These are phyloP conservation scores for Lithophane leautieri DNA, from an alignment of 2,888 invertebrate species.

Conservation along the genomic window DNA sequence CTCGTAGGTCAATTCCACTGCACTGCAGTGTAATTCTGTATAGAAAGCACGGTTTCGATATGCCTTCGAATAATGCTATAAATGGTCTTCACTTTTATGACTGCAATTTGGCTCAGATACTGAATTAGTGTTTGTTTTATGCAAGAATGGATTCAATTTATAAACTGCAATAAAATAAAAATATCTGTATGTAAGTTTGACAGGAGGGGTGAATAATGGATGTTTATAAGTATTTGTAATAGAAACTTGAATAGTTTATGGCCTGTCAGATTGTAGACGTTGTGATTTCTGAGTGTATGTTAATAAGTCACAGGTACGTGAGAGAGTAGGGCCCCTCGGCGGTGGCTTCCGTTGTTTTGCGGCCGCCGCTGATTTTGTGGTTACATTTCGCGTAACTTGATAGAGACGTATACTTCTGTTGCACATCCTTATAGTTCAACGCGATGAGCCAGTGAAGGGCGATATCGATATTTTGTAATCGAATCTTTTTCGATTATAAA, in stretches of 20 bases:
- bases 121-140: slow-evolving; percentile 88
- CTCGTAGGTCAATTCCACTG: slow-evolving; percentile 67
- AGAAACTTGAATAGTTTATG: slow-evolving; percentile 58
- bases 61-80: slow-evolving; percentile 88
- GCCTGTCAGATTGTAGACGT: slow-evolving; percentile 46
- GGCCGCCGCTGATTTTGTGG: slow-evolving; percentile 88
- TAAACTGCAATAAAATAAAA: slow-evolving; percentile 70
- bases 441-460: slow-evolving; percentile 68
- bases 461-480: slow-evolving; percentile 65
- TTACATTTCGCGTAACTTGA: slow-evolving; percentile 90
- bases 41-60: slow-evolving; percentile 86
- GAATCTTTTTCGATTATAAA: slow-evolving; percentile 4
- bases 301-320: slow-evolving; percentile 82
- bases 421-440: slow-evolving; percentile 83
- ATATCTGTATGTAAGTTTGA: slow-evolving; percentile 49
- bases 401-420: slow-evolving; percentile 80
- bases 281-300: slow-evolving; percentile 67
- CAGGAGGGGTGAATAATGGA: slow-evolving; percentile 54
- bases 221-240: slow-evolving; percentile 44
- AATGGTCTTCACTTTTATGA: slow-evolving; percentile 88
- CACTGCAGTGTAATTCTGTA: slow-evolving; percentile 79
- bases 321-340: slow-evolving; percentile 79
- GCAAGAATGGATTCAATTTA: slow-evolving; percentile 82
- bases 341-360: slow-evolving; percentile 88
- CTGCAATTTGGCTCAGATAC: slow-evolving; percentile 86